A percentile compares a stretch with the other conserved stretches of the same genome.
Evolutionary conservation across 2,888 invertebrate genomes (phyloP).

Genomic region (Atethmia centrago): DNA sequence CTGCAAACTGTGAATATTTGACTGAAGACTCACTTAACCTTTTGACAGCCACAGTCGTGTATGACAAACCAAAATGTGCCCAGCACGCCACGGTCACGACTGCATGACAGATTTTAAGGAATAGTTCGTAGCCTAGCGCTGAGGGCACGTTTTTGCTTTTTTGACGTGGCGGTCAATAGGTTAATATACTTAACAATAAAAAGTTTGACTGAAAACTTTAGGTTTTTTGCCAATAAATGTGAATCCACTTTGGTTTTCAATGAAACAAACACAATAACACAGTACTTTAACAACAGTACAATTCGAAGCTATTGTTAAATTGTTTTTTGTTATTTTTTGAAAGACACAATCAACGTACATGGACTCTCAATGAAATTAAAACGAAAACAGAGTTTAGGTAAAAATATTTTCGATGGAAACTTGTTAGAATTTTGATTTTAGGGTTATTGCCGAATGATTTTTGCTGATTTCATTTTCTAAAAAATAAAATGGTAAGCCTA

Average conservation of each 20-base stretch:
- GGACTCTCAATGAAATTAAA: constrained; percentile 23
- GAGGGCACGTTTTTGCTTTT: too few species aligned
- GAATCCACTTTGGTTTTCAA: constrained; percentile 4
- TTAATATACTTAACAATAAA: too few species aligned
- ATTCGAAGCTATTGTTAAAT: constrained; percentile 6
- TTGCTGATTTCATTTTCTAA: neutral
- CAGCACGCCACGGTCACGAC: too few species aligned
- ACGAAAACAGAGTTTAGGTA: constrained; percentile 12
- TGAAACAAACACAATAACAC: constrained; percentile 4
- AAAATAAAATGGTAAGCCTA: too few species aligned
- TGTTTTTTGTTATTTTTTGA: neutral
- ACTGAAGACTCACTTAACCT: too few species aligned
- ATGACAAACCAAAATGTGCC: too few species aligned
- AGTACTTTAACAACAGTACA: neutral
- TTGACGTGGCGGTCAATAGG: too few species aligned
- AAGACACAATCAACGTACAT: constrained; percentile 17
- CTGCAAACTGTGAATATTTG: too few species aligned
- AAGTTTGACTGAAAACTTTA: neutral
- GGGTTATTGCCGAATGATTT: neutral
- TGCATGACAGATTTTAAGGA: too few species aligned
- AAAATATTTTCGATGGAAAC: neutral
- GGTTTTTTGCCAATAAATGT: neutral
- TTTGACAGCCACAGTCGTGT: too few species aligned
- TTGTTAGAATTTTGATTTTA: neutral
- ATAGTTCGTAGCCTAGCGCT: too few species aligned